Evolutionary conservation across 2,797 vertebrate genomes (phyloP), one percentile per base, ranked within the genome.

Genomic region (Pelobates cultripes): DNA sequence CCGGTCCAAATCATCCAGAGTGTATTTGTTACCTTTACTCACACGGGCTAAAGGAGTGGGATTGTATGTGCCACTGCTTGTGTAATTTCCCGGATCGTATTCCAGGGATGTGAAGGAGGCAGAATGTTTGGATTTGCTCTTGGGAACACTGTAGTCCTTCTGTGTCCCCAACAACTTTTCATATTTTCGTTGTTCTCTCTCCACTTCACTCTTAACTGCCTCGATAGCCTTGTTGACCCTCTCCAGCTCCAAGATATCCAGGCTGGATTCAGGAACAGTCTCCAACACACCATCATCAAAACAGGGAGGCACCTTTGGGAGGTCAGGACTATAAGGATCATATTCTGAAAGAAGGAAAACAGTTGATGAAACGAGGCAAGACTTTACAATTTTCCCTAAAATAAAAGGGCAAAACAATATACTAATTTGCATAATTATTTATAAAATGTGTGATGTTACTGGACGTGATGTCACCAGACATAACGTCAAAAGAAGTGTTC

Each of bases 181-280:
- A 0, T 99, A 99, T 74, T 97, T 98, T 85, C 94, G 94, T 89
- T 96, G 96, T 83, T 99, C 96, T 73, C 92, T 93, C 87, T 99
- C 98, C 86, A 99, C 95, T 89, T 99, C 94, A 0, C 92, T 93
- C 79, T 95, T 97, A 80, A 97, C 97, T 0, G 96, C 97, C 87
- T 98, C 96, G 0, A 99, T 99, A 86, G 97, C 97, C 81, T 91
- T 94, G 88, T 98, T 99, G 89, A 99, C 97, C 89, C 94, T 86
- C 57, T 97, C 95, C 86, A 98, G 86, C 85, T 99, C 97, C 92
- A 96, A 89, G 63, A 94, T 93, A 0, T 95, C 93, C 0, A 95
- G 81, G 68, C 93, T 92, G 40, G 94, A 87, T 0, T 95, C 93
- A 0, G 85, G 76, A 1, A 89, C 73, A 51, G 3, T 10, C 10